Base-by-base conservation (phyloP, 2,888 invertebrate species). In the Eupithecia pulchellata region DNA sequence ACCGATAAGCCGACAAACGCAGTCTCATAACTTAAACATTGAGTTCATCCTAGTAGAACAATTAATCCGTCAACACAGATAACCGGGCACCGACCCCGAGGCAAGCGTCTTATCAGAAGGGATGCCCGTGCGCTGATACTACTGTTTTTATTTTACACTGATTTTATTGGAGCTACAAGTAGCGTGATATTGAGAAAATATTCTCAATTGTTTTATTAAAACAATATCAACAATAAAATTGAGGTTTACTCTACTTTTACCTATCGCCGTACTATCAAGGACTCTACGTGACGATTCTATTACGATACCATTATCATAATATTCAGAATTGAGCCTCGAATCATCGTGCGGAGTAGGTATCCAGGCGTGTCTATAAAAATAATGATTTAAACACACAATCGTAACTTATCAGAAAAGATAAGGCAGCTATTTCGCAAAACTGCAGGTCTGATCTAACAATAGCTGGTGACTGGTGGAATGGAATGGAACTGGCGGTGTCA, bases 401-500 rank as follows among this genome's bases (percentile, higher is more conserved):
- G 47, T 47, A 47, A 20, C 47, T 47, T 20, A 47, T 20, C 52
- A 47, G 11, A 20, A 47, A 47, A 11, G 20, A 11, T 47, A 42
- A 42, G 0, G 20, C 20, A 52, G 25, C 13, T 25, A 52, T 52
- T 52, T 52, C 20, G 52, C 52, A 20, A 25, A 47, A 52, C 20
- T 13, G 13, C 52, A 47, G 20, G 47, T 47, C 20, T 11, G 11
- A n/a, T 47, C 11, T 4, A 47, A 47, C 47, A 47, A 47, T 25
- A 47, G 47, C 47, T 47, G 52, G 52, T 52, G 52, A 52, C 20
- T 47, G 42, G 47, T 52, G 52, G 20, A 8, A 20, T 3, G 75
- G 74, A n/a, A n/a, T 71, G 76, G 75, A 78, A 77, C 75, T 72
- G 60, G 74, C 67, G 77, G 84, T 82, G 78, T 87, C 82, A 76